Base-by-base conservation (phyloP, 2,797 vertebrate species). In the Enoplosus armatus region DNA sequence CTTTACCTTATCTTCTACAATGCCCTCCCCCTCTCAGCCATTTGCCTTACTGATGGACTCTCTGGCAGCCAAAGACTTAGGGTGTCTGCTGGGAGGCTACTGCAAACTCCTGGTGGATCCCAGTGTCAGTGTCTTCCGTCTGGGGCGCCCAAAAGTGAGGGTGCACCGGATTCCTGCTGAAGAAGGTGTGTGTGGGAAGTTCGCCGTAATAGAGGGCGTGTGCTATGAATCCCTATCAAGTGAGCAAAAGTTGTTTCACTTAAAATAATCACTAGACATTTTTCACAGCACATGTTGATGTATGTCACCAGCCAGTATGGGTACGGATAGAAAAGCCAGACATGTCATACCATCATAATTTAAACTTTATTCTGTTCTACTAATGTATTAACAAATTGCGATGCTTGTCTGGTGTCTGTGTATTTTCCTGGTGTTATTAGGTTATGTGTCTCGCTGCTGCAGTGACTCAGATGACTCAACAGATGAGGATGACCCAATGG, bases 41-140 rank as follows among this genome's bases (percentile, higher is more conserved):
- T 96, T 99, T 87, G 97, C 97, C 77, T 94, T 99, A 92, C 92
- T 99, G 90, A 96, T 99, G 95, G 98, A 99, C 87, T 96, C 97
- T 62, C 95, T 96, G 91, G 96, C 96, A 83, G 98, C 98, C 47
- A 99, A 99, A 96, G 98, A 99, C 88, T 95, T 99, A 77, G 95
- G 96, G 70, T 99, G 98, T 93, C 95, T 99, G 84, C 95, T 99
- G 69, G 93, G 86, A 79, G 98, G 98, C 70, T 99, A 99, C 94
- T 98, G 97, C 94, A 96, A 95, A 90, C 94, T 99, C 80, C 93
- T 97, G 43, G 97, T 98, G 50, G 96, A 98, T 87, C 95, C 96
- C 20, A 94, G 88, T 61, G 86, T 90, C 90, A 95, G 96, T 86
- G 94, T 99, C 92, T 98, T 98, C 93, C 95, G 95, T 82, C 97